Evolutionary conservation across 2,888 invertebrate species (phyloP).

Genomic region (Oscheius onirici): DNA sequence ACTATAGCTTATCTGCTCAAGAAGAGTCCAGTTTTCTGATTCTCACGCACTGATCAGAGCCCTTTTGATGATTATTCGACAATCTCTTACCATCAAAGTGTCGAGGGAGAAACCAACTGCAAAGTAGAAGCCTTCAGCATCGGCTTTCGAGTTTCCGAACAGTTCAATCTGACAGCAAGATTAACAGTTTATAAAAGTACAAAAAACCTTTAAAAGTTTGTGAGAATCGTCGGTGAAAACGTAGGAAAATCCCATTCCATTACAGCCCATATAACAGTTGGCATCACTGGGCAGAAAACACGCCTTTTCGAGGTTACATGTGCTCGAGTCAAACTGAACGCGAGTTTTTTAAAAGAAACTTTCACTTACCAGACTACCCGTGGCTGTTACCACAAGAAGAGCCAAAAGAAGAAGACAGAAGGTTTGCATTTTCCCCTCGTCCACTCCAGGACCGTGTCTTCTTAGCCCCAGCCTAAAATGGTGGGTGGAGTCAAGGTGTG

Average conservation of each 20-base stretch:
- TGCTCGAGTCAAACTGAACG: neutral
- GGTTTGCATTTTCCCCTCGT: too few species aligned
- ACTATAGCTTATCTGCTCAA: neutral
- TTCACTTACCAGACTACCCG: too few species aligned
- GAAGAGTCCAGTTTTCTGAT: neutral
- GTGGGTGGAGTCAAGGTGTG: too few species aligned
- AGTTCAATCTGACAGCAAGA: slow-evolving; percentile 10
- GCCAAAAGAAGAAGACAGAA: too few species aligned
- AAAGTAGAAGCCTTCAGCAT: slow-evolving; percentile 8
- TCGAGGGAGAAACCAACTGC: slow-evolving; percentile 29
- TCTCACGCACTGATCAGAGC: slow-evolving; percentile 9
- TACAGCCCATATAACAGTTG: slow-evolving; percentile 29
- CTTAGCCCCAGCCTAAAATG: too few species aligned
- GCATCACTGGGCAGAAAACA: slow-evolving; percentile 20
- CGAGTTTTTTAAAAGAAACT: neutral
- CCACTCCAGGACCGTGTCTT: too few species aligned
- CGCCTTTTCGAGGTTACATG: slow-evolving; percentile 15
- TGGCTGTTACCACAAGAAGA: too few species aligned
- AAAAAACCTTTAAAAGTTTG: neutral
- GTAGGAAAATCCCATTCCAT: slow-evolving; percentile 30
- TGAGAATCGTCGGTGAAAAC: slow-evolving; percentile 4
- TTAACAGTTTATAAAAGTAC: neutral
- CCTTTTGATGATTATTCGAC: neutral
- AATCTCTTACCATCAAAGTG: slow-evolving; percentile 19
- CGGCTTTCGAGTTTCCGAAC: neutral